Conservation (phyloP, 2,888 invertebrate genomes). For the Cetonia aurata region DNA sequence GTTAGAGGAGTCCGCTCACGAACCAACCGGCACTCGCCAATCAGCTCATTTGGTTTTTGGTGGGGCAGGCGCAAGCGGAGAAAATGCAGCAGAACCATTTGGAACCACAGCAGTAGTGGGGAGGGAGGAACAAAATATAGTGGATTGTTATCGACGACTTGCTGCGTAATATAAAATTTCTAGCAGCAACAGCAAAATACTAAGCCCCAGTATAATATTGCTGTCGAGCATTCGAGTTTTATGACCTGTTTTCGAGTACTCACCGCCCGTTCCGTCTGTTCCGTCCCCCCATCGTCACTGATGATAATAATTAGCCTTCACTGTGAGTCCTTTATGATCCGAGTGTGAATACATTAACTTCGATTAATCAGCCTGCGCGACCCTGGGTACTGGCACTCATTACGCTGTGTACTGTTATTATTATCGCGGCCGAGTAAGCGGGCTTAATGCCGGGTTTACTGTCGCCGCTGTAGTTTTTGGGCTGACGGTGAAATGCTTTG, state of each 20-base stretch:
- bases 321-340: slow-evolving; percentile 36
- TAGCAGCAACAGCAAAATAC: slow-evolving; percentile 30
- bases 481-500: slow-evolving; percentile 38
- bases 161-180: slow-evolving; percentile 33
- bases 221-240: slow-evolving; percentile 41
- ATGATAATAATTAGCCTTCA: slow-evolving; percentile 44
- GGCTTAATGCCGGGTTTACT: slow-evolving; percentile 24
- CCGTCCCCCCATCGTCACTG: slow-evolving; percentile 30
- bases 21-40: slow-evolving; percentile 46
- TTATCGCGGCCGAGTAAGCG: slow-evolving; percentile 22
- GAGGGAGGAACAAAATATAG: slow-evolving; percentile 34
- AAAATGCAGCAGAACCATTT: slow-evolving; percentile 47
- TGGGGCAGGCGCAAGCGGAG: slow-evolving; percentile 46
- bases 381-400: slow-evolving; percentile 10
- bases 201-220: slow-evolving; percentile 33
- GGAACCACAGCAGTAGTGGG: slow-evolving; percentile 44
- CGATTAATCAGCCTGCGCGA: slow-evolving; percentile 40
- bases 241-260: slow-evolving; percentile 43
- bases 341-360: slow-evolving; percentile 44
- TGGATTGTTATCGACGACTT: slow-evolving; percentile 41
- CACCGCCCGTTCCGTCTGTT: slow-evolving; percentile 19
- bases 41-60: slow-evolving; percentile 47
- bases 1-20: slow-evolving; percentile 40
- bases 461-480: slow-evolving; percentile 38
- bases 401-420: slow-evolving; percentile 30